Evolutionary conservation across 1,140 invertebrate genomes (phyloP).

Genomic region (Panagrolaimus sp.): DNA sequence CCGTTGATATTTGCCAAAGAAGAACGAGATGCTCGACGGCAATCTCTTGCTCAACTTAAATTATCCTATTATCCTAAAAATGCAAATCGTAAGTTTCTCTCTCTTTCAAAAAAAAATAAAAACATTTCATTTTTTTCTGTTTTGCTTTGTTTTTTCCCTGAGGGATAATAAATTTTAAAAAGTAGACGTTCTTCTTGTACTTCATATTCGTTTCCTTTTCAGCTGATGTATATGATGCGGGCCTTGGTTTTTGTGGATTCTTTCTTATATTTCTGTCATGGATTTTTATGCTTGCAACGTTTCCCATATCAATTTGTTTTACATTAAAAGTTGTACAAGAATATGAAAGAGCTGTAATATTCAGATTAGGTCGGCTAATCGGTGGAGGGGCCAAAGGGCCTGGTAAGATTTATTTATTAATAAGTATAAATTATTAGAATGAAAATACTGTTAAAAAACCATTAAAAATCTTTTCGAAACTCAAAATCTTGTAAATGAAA

Average conservation of each 20-base stretch:
- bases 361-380: slow-evolving; percentile 64
- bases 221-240: slow-evolving; percentile 66
- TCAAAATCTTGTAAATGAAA: no score
- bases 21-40: slow-evolving; percentile 53
- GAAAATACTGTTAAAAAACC: no score
- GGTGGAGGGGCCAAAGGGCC: slow-evolving; percentile 63
- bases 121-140: not conserved
- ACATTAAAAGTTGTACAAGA: slow-evolving; percentile 78
- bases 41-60: slow-evolving; percentile 57
- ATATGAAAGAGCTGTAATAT: slow-evolving; percentile 64
- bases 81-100: slow-evolving; percentile 48
- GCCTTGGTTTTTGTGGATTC: slow-evolving; percentile 72
- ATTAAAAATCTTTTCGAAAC: no score
- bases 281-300: slow-evolving; percentile 77
- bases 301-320: slow-evolving; percentile 81
- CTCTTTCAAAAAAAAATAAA: not conserved
- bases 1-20: slow-evolving; percentile 58
- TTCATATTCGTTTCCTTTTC: slow-evolving; percentile 14
- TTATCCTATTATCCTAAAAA: slow-evolving; percentile 57
- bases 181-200: no score
- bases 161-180: no score
- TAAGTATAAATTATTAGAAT: no score
- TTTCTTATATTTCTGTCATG: slow-evolving; percentile 61
- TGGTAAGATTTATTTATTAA: slow-evolving; percentile 46
- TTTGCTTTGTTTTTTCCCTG: no score